Base-by-base conservation (phyloP, 2,888 invertebrate species). In the Ormyrus nitidulus region DNA sequence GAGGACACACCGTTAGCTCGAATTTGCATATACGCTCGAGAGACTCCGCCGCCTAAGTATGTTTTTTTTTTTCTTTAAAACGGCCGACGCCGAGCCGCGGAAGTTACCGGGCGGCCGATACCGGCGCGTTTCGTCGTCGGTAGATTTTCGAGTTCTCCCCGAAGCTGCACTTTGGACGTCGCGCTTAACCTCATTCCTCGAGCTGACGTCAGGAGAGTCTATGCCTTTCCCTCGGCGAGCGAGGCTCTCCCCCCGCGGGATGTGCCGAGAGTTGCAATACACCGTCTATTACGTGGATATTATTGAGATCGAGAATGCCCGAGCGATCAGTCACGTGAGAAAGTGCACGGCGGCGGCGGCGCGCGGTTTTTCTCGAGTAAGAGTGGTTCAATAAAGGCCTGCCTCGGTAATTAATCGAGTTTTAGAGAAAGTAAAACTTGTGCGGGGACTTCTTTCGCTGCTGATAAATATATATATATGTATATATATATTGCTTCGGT, bases 161-260 rank as follows among this genome's bases (percentile, higher is more conserved):
- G 2, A 6, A 56, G 9, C n/a, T 65, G 56, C 74, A 65, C 85
- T 88, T 87, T 86, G 86, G 85, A 34, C 86, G 82, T 86, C 84
- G 84, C 4, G 34, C 19, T 88, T 89, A 89, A 87, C 89, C 89
- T 89, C 89, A 86, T 89, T 89, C 87, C 86, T 83, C 81, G 61
- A 44, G 85, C 82, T 89, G 89, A 89, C 90, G 90, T 89, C 90
- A 89, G 79, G 76, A 82, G 86, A 88, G 87, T 88, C 89, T 87
- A 89, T 85, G 70, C 75, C 79, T 79, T 79, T 79, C 79, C 75
- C 75, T 79, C 75, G 34, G 68, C 13, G 61, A 56, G 53, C 34
- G 34, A 34, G 34, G 34, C 11, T 46, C 19, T 6, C 34, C 34
- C 34, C 34, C 34, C 34, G 34, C 48, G 54, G 53, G 69, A 74